Conservation (phyloP, 2,888 invertebrate genomes). For the Sphinx pinastri region DNA sequence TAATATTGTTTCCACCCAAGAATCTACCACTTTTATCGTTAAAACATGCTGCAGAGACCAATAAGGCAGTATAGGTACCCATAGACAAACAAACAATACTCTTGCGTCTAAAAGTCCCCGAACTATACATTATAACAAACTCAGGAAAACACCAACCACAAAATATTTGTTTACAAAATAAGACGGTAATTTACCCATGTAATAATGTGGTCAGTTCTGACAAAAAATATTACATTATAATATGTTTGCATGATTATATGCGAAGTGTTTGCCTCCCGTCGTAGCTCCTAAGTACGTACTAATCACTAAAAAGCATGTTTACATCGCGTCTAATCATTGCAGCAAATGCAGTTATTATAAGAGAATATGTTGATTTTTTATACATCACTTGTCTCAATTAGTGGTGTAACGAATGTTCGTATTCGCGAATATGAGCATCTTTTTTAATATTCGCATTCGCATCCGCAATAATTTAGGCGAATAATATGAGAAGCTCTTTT, state of each 20-base stretch:
- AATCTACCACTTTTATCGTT: too few species aligned
- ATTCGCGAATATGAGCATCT: too few species aligned
- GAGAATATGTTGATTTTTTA: too few species aligned
- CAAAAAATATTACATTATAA: background rate
- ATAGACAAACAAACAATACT: too few species aligned
- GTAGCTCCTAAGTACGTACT: background rate
- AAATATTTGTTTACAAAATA: background rate
- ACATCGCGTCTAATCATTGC: background rate
- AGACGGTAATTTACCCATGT: constrained; percentile 3
- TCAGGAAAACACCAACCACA: constrained; percentile 5
- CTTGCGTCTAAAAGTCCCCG: background rate
- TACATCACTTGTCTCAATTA: too few species aligned
- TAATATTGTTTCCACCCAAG: too few species aligned
- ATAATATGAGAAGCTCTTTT: too few species aligned
- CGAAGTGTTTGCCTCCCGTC: background rate
- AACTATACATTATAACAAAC: background rate
- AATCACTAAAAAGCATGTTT: background rate
- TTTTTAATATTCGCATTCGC: too few species aligned
- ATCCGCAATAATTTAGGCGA: too few species aligned
- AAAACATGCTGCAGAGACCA: too few species aligned
- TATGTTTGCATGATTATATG: background rate
- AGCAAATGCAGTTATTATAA: background rate
- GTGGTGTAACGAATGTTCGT: too few species aligned
- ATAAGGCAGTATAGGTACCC: too few species aligned
- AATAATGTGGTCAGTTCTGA: constrained; percentile 1